Base-by-base conservation (phyloP, 2,797 vertebrate genomes). In the Alosa sapidissima region DNA sequence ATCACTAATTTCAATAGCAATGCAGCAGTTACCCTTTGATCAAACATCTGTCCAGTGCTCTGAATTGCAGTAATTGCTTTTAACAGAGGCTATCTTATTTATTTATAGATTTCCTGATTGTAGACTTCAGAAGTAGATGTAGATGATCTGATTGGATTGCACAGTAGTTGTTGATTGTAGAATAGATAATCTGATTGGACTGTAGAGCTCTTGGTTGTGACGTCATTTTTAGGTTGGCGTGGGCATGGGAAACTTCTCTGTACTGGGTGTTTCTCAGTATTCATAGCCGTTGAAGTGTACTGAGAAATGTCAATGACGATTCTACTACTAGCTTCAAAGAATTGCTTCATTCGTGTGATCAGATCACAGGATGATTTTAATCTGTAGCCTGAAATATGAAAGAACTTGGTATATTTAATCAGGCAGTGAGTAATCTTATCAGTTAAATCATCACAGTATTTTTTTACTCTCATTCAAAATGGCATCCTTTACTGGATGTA, bases 211-310 rank as follows among this genome's bases (percentile, higher is more conserved):
- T 52, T 52, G 51, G 13, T 14, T 52, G 3, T 52, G 14, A 41
- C 41, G 62, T 33, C 21, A 65, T 24, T 24, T 65, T 2, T 28
- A 65, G 24, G 62, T 11, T 28, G 10, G 62, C 16, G 68, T 75
- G 33, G 68, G 68, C 68, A 75, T 75, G 68, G 68, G 68, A 75
- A 75, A 19, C 68, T 41, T 75, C 33, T 45, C 33, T 75, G 68
- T 41, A 3, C 11, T 13, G 11, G 51, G 11, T 13, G 11, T 13
- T 33, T 36, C 62, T 68, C 28, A 33, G 24, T 2, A 33, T 2
- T 68, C 62, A 68, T 11, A 11, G 8, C 28, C 11, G 28, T 8
- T 33, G 7, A 33, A 33, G 8, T 62, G 19, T 28, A 13, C 51
- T 52, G 51, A 14, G 51, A 52, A 52, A 65, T 36, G 62, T 13